Evolutionary conservation across 2,888 invertebrate genomes (phyloP), one percentile per base, ranked within the genome.

Genomic region (Lithophane leautieri): DNA sequence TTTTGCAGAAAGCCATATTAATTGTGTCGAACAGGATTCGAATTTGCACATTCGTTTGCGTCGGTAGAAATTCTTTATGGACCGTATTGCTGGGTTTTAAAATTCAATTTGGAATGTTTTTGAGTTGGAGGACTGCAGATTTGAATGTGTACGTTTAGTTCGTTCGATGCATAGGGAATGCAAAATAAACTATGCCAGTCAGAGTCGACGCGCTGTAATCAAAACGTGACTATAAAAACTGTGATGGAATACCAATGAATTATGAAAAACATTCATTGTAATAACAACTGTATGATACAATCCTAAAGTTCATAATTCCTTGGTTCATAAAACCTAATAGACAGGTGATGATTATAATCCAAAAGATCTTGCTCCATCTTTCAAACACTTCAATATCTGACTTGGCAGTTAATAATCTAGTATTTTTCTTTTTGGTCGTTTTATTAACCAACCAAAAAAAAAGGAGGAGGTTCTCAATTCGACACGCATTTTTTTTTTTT

Each of bases 91-190:
- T 7, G 14, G 2, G 70, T 11, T 8, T 42, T 84, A 81, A 75
- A 76, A 68, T 73, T 83, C 47, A 79, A 81, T 73, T 79, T 86
- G 28, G 68, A 83, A 71, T 73, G 72, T 40, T 28, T 65, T 72
- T 63, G 14, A 22, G 52, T 52, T 78, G 8, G 12, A 47, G 3
- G 62, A 70, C 50, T 82, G 83, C 74, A 84, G 74, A 84, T 86
- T 79, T 79, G 79, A 83, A 83, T 84, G 88, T 84, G 88, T 82
- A 44, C 65, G 75, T 78, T 83, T 73, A 73, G 85, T 88, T 89
- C 91, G 91, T 91, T 92, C 89, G 86, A 86, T 89, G 93, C 90
- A 90, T 92, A 86, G 89, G 89, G 90, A 93, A 90, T 92, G 90
- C 86, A 88, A 89, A 89, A 91, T 91, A 89, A 90, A 88, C 88